These are phyloP conservation scores for Dolichoris vasculosae DNA, from an alignment of 1,140 invertebrate species.

Conservation along the genomic window DNA sequence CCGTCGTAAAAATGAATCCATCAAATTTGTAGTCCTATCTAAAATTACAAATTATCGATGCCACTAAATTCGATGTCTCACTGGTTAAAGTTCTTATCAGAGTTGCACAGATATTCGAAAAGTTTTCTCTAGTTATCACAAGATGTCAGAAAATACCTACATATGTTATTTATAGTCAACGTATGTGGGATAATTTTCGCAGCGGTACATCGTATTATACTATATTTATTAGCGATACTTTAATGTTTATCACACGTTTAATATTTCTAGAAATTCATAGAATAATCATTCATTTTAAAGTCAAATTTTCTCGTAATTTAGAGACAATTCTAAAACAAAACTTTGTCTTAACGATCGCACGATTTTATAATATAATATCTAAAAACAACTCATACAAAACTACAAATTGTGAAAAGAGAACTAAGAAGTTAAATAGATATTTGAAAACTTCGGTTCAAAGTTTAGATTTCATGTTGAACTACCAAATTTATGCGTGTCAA, in stretches of 20 bases:
- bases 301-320: neutral
- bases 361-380: too few relatives aligned
- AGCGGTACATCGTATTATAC: neutral
- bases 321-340: neutral
- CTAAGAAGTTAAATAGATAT: too few relatives aligned
- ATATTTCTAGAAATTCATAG: too few relatives aligned
- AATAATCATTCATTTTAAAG: too few relatives aligned
- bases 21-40: neutral
- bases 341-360: neutral
- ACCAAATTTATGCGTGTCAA: too few relatives aligned
- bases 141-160: neutral
- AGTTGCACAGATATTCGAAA: neutral
- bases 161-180: neutral
- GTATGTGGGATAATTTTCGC: neutral
- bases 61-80: neutral
- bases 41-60: neutral
- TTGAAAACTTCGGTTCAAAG: too few relatives aligned
- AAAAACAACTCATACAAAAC: too few relatives aligned
- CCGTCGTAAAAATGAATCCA: neutral
- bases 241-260: neutral
- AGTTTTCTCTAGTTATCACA: neutral
- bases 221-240: neutral
- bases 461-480: too few relatives aligned
- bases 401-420: too few relatives aligned
- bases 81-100: neutral